These are phyloP conservation scores for Dicyema japonicum DNA, from an alignment of 1,140 invertebrate species.

Conservation along the genomic window DNA sequence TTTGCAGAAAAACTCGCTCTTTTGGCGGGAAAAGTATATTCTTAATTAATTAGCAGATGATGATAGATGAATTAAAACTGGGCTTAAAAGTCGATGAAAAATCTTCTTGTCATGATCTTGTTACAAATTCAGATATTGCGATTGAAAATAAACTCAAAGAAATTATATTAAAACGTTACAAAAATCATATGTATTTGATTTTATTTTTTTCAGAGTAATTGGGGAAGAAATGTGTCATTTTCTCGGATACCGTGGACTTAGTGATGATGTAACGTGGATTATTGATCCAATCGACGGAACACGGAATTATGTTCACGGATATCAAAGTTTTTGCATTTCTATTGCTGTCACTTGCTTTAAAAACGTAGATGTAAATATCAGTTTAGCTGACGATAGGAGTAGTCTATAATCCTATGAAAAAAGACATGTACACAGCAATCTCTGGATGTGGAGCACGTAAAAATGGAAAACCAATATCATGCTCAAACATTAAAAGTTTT, in stretches of 20 bases:
- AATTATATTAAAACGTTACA: no score
- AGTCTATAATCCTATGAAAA: constrained; percentile 53
- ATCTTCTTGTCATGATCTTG: no score
- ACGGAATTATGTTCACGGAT: constrained; percentile 24
- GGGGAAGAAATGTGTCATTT: constrained; percentile 54
- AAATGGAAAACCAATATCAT: constrained; percentile 29
- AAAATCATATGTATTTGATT: no score
- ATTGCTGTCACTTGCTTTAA: constrained; percentile 23
- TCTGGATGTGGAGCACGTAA: constrained; percentile 50
- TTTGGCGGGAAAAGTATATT: no score
- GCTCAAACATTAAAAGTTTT: constrained; percentile 10
- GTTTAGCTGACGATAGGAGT: constrained; percentile 27
- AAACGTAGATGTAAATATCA: constrained; percentile 25
- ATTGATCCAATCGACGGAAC: constrained; percentile 35
- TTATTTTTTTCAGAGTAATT: constrained; percentile 65
- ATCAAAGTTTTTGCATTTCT: constrained; percentile 16
- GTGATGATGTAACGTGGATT: constrained; percentile 72
- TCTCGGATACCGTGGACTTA: constrained; percentile 38
- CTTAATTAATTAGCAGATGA: no score
- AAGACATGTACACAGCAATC: constrained; percentile 51
- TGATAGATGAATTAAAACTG: no score
- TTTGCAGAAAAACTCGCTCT: no score
- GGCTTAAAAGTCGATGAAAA: no score
- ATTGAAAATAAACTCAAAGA: no score
- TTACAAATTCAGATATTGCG: no score